These are phyloP conservation scores for Beris chalybata DNA, from an alignment of 2,888 invertebrate genomes.

Conservation along the genomic window DNA sequence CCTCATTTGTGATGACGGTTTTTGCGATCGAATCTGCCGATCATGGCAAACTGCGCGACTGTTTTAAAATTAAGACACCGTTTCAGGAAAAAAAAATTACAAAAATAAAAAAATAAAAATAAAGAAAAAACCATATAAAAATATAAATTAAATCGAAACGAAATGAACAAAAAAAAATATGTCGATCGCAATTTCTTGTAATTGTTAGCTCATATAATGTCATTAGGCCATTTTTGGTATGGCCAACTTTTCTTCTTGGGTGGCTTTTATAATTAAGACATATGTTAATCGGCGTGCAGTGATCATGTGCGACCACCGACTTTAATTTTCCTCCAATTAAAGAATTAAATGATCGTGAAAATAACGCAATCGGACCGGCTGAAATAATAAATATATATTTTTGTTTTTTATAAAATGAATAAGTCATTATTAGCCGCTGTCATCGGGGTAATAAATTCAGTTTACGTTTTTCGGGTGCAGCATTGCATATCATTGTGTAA, in stretches of 20 bases:
- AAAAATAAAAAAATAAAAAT: no score
- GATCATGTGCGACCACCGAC: conserved; percentile 26
- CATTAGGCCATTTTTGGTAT: conserved; percentile 27
- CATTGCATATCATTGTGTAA: no score
- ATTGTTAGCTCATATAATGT: conserved; percentile 20
- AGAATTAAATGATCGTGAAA: conserved; percentile 25
- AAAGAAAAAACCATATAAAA: neutral
- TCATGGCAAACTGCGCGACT: no score
- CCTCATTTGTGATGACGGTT: no score
- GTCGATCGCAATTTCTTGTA: conserved; percentile 6
- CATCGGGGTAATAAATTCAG: conserved; percentile 22
- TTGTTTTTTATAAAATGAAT: conserved; percentile 19
- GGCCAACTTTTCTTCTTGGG: conserved; percentile 41
- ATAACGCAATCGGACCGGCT: conserved; percentile 15
- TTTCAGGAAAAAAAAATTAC: neutral
- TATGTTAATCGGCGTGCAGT: conserved; percentile 35
- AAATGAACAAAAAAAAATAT: neutral
- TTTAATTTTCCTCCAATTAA: conserved; percentile 29
- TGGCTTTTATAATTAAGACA: conserved; percentile 44
- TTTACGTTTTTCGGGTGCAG: no score
- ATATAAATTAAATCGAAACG: no score
- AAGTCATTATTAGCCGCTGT: conserved; percentile 30
- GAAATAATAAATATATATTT: neutral
- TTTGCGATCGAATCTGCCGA: no score
- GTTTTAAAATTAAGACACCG: no score